Evolutionary conservation across 1,140 invertebrate species (phyloP), one percentile per base, ranked within the genome.

Genomic region (Aphis gossypii): DNA sequence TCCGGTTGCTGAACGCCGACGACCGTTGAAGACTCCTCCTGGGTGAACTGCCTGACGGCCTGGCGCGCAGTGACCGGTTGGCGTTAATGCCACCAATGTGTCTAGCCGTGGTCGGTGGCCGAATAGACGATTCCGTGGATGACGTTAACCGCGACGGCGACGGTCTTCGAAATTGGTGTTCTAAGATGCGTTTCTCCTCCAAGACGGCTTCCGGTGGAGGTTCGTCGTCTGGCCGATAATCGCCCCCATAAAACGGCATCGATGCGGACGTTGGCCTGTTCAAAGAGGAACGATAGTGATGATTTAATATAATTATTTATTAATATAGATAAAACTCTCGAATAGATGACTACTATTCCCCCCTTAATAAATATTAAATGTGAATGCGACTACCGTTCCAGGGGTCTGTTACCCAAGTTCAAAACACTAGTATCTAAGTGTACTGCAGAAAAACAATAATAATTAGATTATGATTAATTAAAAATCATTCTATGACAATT

Each of bases 141-240:
- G 68, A 44, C 0, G 82, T 30, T 11, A 83, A 51, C 21, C 92
- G n/a, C 2, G 92, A 84, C 1, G 92, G 92, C 9, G 92, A 93
- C 4, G 92, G 92, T 30, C 92, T 48, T 18, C 48, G 76, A 21
- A 93, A 54, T n/a, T 56, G 92, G 11, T 84, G 92, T 21, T 84
- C 92, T 38, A 93, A n/a, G 21, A 93, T 93, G 23, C 82, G 44
- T 93, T 93, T 93, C 25, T 93, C 92, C 2, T 93, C 92, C 35
- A 93, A 68, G 23, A 93, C 76, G 11, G 92, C 92, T 56, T 93
- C 92, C 9, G 82, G 82, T 9, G 92, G 82, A 20, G 92, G 92
- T 14, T 93, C 92, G 48, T 93, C 92, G 6, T 93, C 92, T 21
- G 92, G 92, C 25, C 92, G 82, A 25, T 93, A 93, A 93, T 93